Base-by-base conservation (phyloP, 2,888 invertebrate species). In the Abrostola tripartita region DNA sequence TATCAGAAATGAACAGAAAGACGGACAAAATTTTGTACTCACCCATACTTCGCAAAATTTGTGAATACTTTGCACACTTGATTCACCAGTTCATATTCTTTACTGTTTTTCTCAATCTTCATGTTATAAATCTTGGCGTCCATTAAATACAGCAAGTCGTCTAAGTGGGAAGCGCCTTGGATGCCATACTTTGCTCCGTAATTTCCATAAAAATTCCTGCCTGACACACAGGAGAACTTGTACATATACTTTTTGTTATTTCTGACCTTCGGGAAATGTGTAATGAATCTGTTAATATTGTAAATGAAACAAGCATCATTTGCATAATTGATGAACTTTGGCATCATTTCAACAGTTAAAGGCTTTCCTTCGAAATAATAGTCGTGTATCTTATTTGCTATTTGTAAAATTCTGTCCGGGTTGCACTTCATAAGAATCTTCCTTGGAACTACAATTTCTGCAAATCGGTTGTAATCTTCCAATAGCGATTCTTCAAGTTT, bases 11-110 rank as follows among this genome's bases (percentile, higher is more conserved):
- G 11, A 11, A 40, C 7, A n/a, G 5, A 12, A 0, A n/a, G 5
- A 37, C 10, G 50, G n/a, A n/a, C n/a, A n/a, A n/a, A n/a, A 65
- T 24, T 55, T 59, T 53, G 44, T 9, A 82, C 88, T 87, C 65
- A 90, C 91, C 91, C 90, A 65, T 81, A 87, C 78, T 90, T 90
- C 4, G 90, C 90, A 54, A 91, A 91, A 66, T 91, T 91, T 0
- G 88, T 88, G 50, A 90, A 90, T 1, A 90, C 59, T 0, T 76
- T 68, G 65, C 89, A 89, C 0, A 81, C 82, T 24, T 87, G 81
- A 35, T 87, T 77, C 2, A 92, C 74, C 65, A 91, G 79, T 24
- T 85, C 73, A 55, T 85, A 87, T 36, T 86, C 85, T 57, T 80
- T 82, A 12, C 78, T 81, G 14, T 67, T 73, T 12, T 83, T 86